Base-by-base conservation (phyloP, 2,113 vertebrate species). In the Ceratotherium simum region DNA sequence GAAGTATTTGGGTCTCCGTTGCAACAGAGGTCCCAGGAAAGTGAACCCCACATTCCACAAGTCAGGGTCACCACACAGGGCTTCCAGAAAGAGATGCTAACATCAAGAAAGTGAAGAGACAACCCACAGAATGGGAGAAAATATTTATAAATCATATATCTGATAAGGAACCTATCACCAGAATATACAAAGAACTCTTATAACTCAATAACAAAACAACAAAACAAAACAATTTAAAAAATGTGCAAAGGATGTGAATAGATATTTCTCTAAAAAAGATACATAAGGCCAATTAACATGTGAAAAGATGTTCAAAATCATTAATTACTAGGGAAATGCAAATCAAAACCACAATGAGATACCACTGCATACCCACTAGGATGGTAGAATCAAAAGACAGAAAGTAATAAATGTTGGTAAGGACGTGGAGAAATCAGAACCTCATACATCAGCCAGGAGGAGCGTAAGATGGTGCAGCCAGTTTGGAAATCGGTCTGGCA, bases 221-320 rank as follows among this genome's bases (percentile, higher is more conserved):
- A 33, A 46, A 82, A 6, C 16, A 42, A n/a, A 14, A 39, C 12
- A 13, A 60, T 25, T 86, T 95, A 20, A 3, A 51, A 80, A 80
- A 82, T 67, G 33, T 42, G 21, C 42, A 27, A 79, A 80, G 56
- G 65, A 56, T 62, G 31, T 56, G 33, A 72, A 83, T 5, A 89
- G 16, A 56, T 12, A 6, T 23, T 81, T 84, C 36, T 89, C 91
- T 93, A 89, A 69, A 78, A 58, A 82, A 80, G 56, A 83, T 7
- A 42, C 3, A 60, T 42, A 42, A 42, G 10, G 46, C 64, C n/a
- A 56, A 39, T 78, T 62, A 79, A 78, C 29, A 36, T 13, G 3
- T 54, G 51, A 54, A 54, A 80, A 76, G 27, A 48, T 65, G 48
- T 80, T 83, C 82, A 62, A 21, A 64, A 51, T 46, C 36, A 81